Conservation (phyloP, 2,113 vertebrate genomes). For the Antechinus flavipes region DNA sequence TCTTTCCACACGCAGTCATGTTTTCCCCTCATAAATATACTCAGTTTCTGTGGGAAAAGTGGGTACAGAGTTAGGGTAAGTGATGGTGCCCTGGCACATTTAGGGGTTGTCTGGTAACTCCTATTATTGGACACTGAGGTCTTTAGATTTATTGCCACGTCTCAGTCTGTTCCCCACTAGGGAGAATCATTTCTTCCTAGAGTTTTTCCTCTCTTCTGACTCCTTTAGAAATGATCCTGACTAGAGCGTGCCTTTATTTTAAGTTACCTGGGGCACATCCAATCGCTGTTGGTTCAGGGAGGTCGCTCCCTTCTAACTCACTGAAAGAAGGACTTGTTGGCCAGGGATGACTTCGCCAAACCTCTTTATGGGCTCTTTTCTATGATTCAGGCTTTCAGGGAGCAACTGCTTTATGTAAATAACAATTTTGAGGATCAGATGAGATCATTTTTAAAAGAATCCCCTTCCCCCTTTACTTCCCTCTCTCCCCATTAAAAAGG, state of each 20-base stretch:
- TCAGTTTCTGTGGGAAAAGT: neutral
- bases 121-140: neutral
- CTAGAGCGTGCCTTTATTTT: neutral
- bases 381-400: neutral
- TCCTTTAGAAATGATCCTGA: neutral
- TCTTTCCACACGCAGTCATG: neutral
- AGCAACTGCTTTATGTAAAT: neutral
- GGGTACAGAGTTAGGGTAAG: neutral
- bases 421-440: neutral
- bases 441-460: neutral
- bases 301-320: neutral
- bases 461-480: no score
- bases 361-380: neutral
- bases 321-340: neutral
- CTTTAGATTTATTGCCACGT: neutral
- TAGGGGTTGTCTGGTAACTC: neutral
- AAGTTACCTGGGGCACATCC: neutral
- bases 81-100: neutral
- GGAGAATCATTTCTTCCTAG: neutral
- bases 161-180: neutral
- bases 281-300: neutral
- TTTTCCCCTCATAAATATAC: neutral
- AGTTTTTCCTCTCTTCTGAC: neutral
- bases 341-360: neutral
- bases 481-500: no score